These are phyloP conservation scores for Bhutanitis thaidina DNA, from an alignment of 2,888 invertebrate genomes.

Conservation along the genomic window DNA sequence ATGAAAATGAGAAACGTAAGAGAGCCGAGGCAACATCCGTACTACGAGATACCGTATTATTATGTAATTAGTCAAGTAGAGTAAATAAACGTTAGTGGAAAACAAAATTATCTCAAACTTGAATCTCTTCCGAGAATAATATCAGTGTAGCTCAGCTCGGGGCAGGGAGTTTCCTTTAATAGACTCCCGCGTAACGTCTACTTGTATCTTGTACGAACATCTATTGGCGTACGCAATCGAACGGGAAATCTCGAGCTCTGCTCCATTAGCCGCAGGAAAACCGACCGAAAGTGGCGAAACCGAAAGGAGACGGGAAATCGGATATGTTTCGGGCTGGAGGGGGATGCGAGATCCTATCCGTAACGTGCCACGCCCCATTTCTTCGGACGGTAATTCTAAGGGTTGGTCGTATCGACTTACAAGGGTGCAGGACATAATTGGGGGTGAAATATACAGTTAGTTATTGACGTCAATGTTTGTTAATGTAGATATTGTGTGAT, in stretches of 20 bases:
- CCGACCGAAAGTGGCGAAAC: conserved; percentile 26
- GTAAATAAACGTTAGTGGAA: not conserved
- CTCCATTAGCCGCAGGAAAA: conserved; percentile 16
- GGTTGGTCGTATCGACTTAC: not conserved
- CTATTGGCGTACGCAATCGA: not conserved
- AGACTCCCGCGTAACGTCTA: not conserved
- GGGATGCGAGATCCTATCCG: conserved; percentile 25
- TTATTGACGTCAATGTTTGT: not conserved
- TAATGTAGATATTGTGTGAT: not conserved
- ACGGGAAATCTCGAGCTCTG: not conserved
- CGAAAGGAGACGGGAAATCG: conserved; percentile 23
- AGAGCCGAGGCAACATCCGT: too few species aligned
- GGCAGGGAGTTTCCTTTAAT: not conserved
- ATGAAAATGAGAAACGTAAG: too few species aligned
- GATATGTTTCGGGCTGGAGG: conserved; percentile 24
- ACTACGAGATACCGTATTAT: too few species aligned
- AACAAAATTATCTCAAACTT: not conserved
- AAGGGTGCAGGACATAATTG: not conserved
- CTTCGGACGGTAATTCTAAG: conserved; percentile 23
- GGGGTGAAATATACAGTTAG: not conserved
- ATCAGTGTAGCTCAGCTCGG: not conserved
- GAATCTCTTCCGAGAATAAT: not conserved
- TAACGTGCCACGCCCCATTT: conserved; percentile 31
- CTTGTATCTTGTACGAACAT: not conserved
- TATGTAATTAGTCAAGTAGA: too few species aligned